phyloP scores from a whole-genome alignment of 2,888 invertebrate species.

The Himalopsyche tibetana region DNA sequence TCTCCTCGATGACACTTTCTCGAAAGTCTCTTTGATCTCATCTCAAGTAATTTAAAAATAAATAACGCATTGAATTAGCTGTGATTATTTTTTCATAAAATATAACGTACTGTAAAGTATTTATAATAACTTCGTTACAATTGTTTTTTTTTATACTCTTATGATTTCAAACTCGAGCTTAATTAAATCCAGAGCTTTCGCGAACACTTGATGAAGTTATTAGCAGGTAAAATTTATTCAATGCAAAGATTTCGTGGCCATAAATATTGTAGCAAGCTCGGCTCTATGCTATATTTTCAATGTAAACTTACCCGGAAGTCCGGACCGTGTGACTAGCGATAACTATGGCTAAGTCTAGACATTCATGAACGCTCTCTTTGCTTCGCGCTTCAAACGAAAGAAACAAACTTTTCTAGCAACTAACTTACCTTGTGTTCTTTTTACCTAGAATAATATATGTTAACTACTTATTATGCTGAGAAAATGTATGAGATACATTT shows the following conservation, averaged over 20 bases:
- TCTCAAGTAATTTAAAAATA: no score
- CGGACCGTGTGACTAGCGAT: constrained; percentile 54
- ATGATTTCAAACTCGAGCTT: neutral
- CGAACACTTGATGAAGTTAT: constrained; percentile 6
- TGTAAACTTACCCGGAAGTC: constrained; percentile 60
- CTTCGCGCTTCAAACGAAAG: neutral
- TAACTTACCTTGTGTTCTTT: neutral
- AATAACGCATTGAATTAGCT: no score
- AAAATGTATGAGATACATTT: neutral
- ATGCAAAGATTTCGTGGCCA: constrained; percentile 56
- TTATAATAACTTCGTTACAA: no score
- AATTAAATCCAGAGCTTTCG: neutral
- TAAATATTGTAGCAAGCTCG: constrained; percentile 48
- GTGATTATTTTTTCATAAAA: no score
- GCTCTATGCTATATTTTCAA: constrained; percentile 39
- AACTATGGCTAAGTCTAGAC: constrained; percentile 58
- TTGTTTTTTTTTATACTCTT: neutral
- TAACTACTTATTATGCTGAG: neutral
- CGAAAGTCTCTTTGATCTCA: no score
- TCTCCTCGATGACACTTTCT: no score
- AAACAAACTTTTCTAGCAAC: neutral
- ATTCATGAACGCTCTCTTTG: constrained; percentile 53
- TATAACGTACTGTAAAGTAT: no score
- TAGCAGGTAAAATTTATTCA: neutral
- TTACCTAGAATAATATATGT: neutral